Evolutionary conservation across 2,797 vertebrate genomes (phyloP).

Genomic region (Macropus fuliginosus): DNA sequence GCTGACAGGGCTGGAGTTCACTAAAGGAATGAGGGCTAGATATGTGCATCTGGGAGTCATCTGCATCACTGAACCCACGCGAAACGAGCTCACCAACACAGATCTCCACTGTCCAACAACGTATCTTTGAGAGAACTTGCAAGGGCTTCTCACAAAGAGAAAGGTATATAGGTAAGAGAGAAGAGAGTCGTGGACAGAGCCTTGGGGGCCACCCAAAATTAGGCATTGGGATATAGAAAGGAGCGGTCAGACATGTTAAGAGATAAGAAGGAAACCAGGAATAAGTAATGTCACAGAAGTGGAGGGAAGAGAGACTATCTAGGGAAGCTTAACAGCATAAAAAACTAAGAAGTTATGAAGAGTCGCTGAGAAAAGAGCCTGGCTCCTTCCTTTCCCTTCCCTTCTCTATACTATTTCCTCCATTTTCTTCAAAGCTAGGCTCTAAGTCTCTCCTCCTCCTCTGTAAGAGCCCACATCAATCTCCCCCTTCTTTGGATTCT

Average conservation of each 20-base stretch:
- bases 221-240: neutral
- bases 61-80: neutral
- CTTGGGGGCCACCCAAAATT: neutral
- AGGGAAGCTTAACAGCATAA: neutral
- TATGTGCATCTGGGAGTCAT: neutral
- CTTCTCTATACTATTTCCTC: neutral
- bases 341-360: neutral
- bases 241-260: neutral
- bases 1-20: neutral
- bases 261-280: neutral
- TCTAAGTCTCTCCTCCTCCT: neutral
- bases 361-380: neutral
- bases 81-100: neutral
- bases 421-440: neutral
- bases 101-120: neutral
- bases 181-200: neutral
- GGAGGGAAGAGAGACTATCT: neutral
- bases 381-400: neutral
- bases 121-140: neutral
- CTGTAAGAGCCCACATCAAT: neutral
- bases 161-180: neutral
- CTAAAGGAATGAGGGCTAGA: neutral
- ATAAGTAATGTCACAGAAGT: neutral
- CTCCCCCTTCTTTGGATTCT: neutral
- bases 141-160: neutral